phyloP scores from a whole-genome alignment of 2,888 invertebrate species.

The Hylaea fasciaria region DNA sequence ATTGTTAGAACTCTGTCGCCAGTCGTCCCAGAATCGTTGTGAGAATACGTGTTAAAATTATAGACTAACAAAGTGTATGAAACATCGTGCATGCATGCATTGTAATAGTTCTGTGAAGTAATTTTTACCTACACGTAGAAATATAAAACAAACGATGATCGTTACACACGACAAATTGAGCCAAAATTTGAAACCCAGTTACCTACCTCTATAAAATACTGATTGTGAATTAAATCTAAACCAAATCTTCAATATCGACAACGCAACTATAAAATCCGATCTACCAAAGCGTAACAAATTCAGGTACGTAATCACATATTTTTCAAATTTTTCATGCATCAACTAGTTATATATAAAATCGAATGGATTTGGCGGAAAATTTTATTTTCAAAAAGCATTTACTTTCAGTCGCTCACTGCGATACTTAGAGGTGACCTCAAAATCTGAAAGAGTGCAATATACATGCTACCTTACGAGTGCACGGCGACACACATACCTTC shows the following conservation, averaged over 20 bases:
- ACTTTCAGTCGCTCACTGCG: constrained; percentile 18
- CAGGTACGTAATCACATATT: too few relatives aligned
- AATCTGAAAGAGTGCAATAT: constrained; percentile 27
- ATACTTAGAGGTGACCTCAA: constrained; percentile 35
- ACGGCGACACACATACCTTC: constrained; percentile 19
- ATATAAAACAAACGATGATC: too few relatives aligned
- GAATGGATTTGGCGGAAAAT: too few relatives aligned
- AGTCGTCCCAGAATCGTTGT: constrained; percentile 41
- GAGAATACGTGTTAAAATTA: constrained; percentile 42
- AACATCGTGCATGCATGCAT: background rate
- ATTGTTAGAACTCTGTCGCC: constrained; percentile 47
- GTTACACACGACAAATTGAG: too few relatives aligned
- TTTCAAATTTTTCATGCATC: background rate
- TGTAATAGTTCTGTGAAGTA: background rate
- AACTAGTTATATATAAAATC: background rate
- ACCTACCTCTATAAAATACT: too few relatives aligned
- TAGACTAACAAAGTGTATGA: constrained; percentile 36
- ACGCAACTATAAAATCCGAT: too few relatives aligned
- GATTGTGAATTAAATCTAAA: too few relatives aligned
- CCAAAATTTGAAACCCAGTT: too few relatives aligned
- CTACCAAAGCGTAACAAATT: too few relatives aligned
- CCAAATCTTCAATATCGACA: too few relatives aligned
- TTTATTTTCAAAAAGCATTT: background rate
- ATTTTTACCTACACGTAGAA: too few relatives aligned
- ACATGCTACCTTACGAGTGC: constrained; percentile 21